Base-by-base conservation (phyloP, 2,888 invertebrate species). In the Cheilosia scutellata region DNA sequence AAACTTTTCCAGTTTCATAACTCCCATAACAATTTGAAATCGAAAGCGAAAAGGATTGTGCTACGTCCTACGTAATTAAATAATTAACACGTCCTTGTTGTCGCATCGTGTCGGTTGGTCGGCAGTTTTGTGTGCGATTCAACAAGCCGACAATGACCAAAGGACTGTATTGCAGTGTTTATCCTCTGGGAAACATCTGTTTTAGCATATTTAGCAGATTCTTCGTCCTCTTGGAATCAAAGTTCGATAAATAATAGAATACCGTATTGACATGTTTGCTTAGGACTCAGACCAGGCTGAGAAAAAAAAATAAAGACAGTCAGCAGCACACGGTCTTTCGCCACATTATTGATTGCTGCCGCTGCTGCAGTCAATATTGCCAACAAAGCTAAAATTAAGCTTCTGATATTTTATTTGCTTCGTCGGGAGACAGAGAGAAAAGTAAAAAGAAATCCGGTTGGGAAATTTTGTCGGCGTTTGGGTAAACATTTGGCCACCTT, bases 331-430 rank as follows among this genome's bases (percentile, higher is more conserved):
- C 16, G 5, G 2, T 5, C 51, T 25, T 51, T 25, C 51, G 11
- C 6, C 49, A 25, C 5, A 47, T 7, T 13, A 51, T 27, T 27
- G 27, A 51, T 29, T 51, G 27, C 13, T 51, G 25, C 20, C 25
- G 13, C 11, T 27, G 47, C 47, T 16, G 51, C 51, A 27, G 29
- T 27, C 51, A 13, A 51, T 13, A 51, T 29, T 7, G 25, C 27
- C 51, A 27, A 51, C 51, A 51, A 25, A 51, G 51, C 51, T 51
- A 51, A 51, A 51, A 51, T 51, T 11, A 27, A 51, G 51, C 27
- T 9, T 6, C 51, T 29, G 27, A 25, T 51, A 51, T n/a, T 51
- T 51, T 51, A 51, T 51, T 51, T 29, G 25, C 13, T 13, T 51
- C 13, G 5, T 16, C 6, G 44, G 44, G 16, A 44, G 42, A n/a